Evolutionary conservation across 2,888 invertebrate species (phyloP).

Genomic region (Catocala nupta): DNA sequence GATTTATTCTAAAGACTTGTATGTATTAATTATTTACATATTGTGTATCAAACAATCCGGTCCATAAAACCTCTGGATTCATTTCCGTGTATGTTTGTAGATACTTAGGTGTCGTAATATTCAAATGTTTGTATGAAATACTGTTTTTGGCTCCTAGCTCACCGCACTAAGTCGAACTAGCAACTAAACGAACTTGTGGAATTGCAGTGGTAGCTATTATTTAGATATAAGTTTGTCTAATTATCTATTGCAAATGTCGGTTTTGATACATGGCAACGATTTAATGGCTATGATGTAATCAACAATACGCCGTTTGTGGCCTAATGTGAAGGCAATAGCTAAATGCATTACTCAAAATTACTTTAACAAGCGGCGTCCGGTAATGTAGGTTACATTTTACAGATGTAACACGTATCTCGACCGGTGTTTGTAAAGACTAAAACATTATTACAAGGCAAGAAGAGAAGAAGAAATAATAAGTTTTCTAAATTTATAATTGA

Average conservation of each 20-base stretch:
- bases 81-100: conserved; percentile 38
- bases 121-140: conserved; percentile 47
- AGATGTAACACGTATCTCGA: background rate
- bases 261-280: background rate
- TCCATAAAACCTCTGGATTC: conserved; percentile 34
- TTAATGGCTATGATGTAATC: too few species aligned
- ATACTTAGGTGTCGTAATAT: conserved; percentile 45
- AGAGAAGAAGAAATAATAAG: too few species aligned
- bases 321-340: background rate
- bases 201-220: conserved; percentile 14
- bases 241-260: background rate
- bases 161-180: conserved; percentile 27
- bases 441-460: background rate
- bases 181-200: conserved; percentile 21
- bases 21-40: conserved; percentile 23
- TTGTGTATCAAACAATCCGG: conserved; percentile 23
- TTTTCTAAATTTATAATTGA: too few species aligned
- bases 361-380: too few species aligned
- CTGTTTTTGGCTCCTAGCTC: conserved; percentile 24
- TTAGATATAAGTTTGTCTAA: conserved; percentile 3
- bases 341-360: background rate
- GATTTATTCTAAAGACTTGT: conserved; percentile 25
- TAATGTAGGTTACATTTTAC: background rate
- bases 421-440: background rate
- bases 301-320: background rate